A percentile compares a stretch with the other conserved stretches of the same genome.
These are phyloP conservation scores for Cydia splendana DNA, from an alignment of 1,140 invertebrate genomes.

Conservation along the genomic window DNA sequence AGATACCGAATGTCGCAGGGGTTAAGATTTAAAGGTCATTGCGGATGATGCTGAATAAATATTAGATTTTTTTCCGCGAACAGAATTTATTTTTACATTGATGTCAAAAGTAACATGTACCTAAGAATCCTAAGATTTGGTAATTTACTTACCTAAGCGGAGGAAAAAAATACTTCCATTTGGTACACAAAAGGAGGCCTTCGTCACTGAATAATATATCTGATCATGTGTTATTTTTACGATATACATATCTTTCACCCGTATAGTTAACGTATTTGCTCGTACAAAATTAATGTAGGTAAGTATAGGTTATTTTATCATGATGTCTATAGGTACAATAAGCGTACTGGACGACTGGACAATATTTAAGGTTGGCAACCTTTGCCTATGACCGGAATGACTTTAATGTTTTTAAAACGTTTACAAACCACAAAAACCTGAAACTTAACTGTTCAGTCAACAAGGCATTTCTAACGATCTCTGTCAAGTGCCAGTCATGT, in stretches of 20 bases:
- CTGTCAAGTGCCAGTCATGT: constrained; percentile 20
- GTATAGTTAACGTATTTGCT: no score
- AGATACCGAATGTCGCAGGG: neutral
- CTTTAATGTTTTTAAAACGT: neutral
- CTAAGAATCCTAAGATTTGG: neutral
- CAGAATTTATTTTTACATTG: neutral
- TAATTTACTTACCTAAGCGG: neutral
- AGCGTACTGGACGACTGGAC: no score
- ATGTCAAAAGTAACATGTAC: neutral
- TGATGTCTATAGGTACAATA: no score
- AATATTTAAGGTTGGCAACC: neutral
- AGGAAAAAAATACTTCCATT: neutral
- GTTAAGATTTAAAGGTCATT: constrained; percentile 4
- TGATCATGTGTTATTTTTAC: no score
- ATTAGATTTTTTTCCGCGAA: constrained; percentile 5
- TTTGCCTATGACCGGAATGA: neutral
- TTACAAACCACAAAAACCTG: constrained; percentile 14
- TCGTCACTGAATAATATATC: no score
- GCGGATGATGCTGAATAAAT: neutral
- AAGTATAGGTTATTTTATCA: no score
- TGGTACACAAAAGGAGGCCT: no score
- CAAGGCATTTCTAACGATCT: constrained; percentile 20
- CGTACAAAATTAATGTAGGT: no score
- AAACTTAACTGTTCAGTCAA: constrained; percentile 19
- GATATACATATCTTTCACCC: no score